Evolutionary conservation across 2,113 vertebrate species (phyloP).

Genomic region (Candoia aspera): DNA sequence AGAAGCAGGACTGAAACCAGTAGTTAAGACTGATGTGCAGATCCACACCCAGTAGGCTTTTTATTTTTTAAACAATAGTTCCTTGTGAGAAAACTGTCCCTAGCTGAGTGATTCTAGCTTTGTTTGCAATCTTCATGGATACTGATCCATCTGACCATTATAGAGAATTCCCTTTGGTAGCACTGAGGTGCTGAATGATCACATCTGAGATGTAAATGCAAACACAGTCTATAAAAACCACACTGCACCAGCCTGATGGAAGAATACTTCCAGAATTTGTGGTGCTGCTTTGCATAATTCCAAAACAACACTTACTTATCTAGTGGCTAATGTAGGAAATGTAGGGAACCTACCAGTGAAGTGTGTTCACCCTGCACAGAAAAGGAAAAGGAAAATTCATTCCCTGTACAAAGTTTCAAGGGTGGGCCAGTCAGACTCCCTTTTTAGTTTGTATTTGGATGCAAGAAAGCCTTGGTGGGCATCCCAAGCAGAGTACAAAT

Average conservation of each 20-base stretch:
- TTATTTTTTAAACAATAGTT: neutral
- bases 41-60: neutral
- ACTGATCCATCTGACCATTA: slow-evolving; percentile 18
- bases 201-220: slow-evolving; percentile 17
- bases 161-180: neutral
- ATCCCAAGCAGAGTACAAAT: neutral
- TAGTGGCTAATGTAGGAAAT: neutral
- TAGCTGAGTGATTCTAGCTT: neutral
- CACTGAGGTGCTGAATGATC: slow-evolving; percentile 4
- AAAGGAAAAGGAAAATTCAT: neutral
- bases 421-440: neutral
- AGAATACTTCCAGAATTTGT: neutral
- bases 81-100: neutral
- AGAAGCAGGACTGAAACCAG: neutral
- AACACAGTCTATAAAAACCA: neutral
- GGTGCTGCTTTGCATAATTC: neutral
- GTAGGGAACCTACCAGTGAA: neutral
- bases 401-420: neutral
- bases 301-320: neutral
- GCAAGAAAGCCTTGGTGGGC: neutral
- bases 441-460: neutral
- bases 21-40: neutral
- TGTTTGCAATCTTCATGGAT: neutral
- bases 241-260: slow-evolving; percentile 9
- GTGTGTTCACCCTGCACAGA: neutral